Base-by-base conservation (phyloP, 2,888 invertebrate genomes). In the Trissoscelio sp. region DNA sequence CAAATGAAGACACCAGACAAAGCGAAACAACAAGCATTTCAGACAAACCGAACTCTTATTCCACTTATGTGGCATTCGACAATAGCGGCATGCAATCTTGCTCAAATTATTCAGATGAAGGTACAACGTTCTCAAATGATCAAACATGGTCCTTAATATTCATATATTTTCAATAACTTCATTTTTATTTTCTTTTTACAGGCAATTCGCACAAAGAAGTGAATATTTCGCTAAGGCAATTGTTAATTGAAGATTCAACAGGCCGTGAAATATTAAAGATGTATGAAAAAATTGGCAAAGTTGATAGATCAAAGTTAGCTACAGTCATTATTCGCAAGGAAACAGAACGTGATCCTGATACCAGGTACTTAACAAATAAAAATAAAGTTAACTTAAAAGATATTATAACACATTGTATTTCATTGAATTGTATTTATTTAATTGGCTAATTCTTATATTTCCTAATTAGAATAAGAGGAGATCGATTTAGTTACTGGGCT, bases 251-350 rank as follows among this genome's bases (percentile, higher is more conserved):
- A 20, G 82, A 82, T 70, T 82, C 82, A 22, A 82, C 78, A 0
- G 82, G 82, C 37, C 69, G 82, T 28, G 82, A 82, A 60, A 82
- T 82, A 48, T 64, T 82, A 34, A 82, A 82, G 39, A 82, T 82
- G 78, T 82, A 82, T 46, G 82, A 82, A 57, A 82, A 82, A 51
- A 81, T 78, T 34, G 78, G 78, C 14, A 81, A 81, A 77, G 77
- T 81, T 46, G 81, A 81, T 31, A 57, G 81, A 9, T 77, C 81
- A 6, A 81, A 81, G 16, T 62, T 81, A 7, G 81, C 81, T 1
- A 77, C 77, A 14, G 81, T 81, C 1, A 81, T 81, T 62, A 81
- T 81, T 72, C 75, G 81, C 9, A 81, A 72, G 60, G 81, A 81
- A 34, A 81, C 81, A 16, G 77, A 81, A 42, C 72, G 67, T 11